Base-by-base conservation (phyloP, 2,797 vertebrate species). In the Platyrinchus mystaceus region DNA sequence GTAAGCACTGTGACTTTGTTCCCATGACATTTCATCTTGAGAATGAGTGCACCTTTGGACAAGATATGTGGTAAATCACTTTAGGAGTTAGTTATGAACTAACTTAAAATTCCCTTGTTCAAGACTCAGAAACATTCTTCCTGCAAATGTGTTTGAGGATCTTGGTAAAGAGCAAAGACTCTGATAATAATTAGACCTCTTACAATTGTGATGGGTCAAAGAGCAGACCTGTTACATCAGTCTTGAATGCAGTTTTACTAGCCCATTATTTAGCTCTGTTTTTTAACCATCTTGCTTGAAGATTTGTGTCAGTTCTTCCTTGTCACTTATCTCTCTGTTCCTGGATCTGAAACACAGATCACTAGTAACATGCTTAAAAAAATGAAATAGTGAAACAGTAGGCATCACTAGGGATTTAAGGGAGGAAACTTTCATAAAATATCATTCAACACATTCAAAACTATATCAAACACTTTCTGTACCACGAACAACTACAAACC, bases 201-300 rank as follows among this genome's bases (percentile, higher is more conserved):
- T 69, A 78, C 41, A 87, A 55, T 49, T 85, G 53, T n/a, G 5
- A 26, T 68, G 19, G 16, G 67, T 68, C 68, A 82, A 95, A 78
- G 53, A 91, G 80, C 39, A 94, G 56, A 85, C 58, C 50, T 74
- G 58, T 79, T 87, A 39, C 85, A 62, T 88, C 81, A 76, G 39
- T 66, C 46, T 34, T 87, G 55, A 92, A 79, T 52, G 69, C 7
- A 30, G 34, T 85, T 80, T 93, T 94, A 81, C 90, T 37, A 76
- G 75, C 10, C 74, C 39, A 70, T 93, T 95, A 87, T 83, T 95
- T 96, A 85, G 67, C 17, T 89, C 60, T 70, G 68, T 0, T 78
- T 77, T 90, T 90, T 87, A 92, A 87, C 68, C 55, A 28, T 60
- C 49, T 93, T 94, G 62, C 32, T 43, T 87, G 50, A 92, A 94